Base-by-base conservation (phyloP, 2,888 invertebrate species). In the Cephus pulcher region DNA sequence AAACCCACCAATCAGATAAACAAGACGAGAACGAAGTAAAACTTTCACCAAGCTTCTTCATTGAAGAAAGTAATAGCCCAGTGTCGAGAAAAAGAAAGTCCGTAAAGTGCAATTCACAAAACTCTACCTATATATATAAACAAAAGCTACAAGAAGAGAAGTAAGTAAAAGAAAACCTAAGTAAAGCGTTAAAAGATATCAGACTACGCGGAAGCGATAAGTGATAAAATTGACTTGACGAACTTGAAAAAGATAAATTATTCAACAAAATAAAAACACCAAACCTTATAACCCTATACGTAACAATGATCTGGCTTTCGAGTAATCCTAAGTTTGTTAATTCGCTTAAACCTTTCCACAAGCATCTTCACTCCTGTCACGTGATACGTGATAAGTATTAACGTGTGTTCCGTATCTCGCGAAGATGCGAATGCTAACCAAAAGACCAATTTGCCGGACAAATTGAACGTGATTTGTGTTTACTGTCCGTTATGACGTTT, bases 401-500 rank as follows among this genome's bases (percentile, higher is more conserved):
- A 56, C 56, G 23, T 56, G 56, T 9, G 56, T 56, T 9, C 15
- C 56, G 56, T 56, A 56, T 56, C 56, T 56, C 23, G 23, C 23
- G 56, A 23, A 23, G 71, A 33, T 4, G 71, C 71, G 34, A 32
- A 71, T 32, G 71, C 71, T 71, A 71, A 71, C 32, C 32, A 32
- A 33, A 71, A 34, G 71, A 71, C 71, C 71, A 71, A 71, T 71
- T 71, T 71, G 34, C 33, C 12, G 9, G 32, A 71, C 71, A 71
- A 71, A 71, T 71, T 71, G 32, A 71, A 71, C 12, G 12, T 71
- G 34, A 71, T 71, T 71, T 34, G 32, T 33, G 23, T 71, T 71
- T 71, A 34, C 71, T 32, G 32, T 1, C 32, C 32, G 23, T 34
- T 12, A 32, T 33, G n/a, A 71, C 71, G 71, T 34, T 32, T 71